These are phyloP conservation scores for Microplitis demolitor DNA, from an alignment of 1,140 invertebrate genomes.

Conservation along the genomic window DNA sequence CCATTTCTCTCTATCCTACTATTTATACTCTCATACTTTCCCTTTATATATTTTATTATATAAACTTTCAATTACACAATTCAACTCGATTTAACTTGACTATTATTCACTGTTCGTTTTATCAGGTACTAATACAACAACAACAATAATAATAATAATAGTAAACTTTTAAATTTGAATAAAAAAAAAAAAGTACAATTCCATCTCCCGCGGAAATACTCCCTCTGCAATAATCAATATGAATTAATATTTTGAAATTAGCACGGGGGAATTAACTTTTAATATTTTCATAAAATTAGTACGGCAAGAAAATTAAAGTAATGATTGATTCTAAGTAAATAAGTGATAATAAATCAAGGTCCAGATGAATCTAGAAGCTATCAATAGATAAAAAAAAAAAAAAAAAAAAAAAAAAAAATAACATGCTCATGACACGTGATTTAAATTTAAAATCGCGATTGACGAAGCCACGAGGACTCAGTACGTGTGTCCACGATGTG, in stretches of 20 bases:
- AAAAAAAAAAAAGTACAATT: neutral
- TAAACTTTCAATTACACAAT: neutral
- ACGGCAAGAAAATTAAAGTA: neutral
- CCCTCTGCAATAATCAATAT: neutral
- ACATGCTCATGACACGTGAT: too few species aligned
- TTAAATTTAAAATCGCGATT: neutral
- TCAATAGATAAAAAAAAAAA: too few species aligned
- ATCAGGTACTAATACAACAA: too few species aligned
- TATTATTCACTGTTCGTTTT: too few species aligned
- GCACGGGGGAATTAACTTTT: neutral
- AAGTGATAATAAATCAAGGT: neutral
- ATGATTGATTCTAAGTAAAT: neutral
- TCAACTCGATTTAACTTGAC: neutral
- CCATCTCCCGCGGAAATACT: neutral
- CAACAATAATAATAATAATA: neutral
- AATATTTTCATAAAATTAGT: neutral
- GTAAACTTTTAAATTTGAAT: neutral
- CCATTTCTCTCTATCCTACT: neutral
- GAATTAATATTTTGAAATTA: conserved; percentile 3
- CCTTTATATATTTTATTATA: neutral
- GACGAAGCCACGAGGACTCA: neutral
- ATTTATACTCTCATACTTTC: neutral
- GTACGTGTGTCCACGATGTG: neutral
- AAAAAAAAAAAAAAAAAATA: too few species aligned
- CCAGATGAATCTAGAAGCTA: too few species aligned